A percentile compares a stretch with the other conserved stretches of the same genome.
Evolutionary conservation across 2,797 vertebrate genomes (phyloP).

Genomic region (Cercopithecus diana): DNA sequence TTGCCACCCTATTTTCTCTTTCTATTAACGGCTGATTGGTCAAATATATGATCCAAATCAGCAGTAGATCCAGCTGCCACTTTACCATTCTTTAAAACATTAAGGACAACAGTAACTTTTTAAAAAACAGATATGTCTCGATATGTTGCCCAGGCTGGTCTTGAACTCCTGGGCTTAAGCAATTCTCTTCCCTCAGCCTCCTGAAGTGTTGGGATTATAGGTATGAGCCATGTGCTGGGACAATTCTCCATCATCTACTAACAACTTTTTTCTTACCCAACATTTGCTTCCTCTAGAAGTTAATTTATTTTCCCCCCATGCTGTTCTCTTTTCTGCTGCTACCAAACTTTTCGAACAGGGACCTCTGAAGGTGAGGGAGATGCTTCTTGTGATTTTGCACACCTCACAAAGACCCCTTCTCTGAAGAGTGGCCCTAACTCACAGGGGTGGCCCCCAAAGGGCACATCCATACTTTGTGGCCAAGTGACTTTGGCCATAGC

Average conservation of each 20-base stretch:
- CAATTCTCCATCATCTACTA: background rate
- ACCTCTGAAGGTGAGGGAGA: background rate
- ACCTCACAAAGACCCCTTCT: background rate
- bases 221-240: too few species aligned
- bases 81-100: background rate
- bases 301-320: background rate
- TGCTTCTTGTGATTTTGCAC: background rate
- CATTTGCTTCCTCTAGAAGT: background rate
- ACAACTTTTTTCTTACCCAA: background rate
- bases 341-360: background rate
- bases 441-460: background rate
- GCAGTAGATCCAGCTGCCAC: background rate
- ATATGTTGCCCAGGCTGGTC: background rate
- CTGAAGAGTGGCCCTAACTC: background rate
- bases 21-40: background rate
- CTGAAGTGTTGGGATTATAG: background rate
- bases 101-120: background rate
- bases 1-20: background rate
- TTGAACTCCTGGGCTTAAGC: background rate
- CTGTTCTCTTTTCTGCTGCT: background rate
- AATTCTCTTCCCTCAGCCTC: background rate
- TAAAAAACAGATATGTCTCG: background rate
- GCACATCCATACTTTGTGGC: background rate
- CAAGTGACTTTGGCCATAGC: background rate
- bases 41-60: background rate